Conservation (phyloP, 1,140 invertebrate genomes). For the Ips typographus region DNA sequence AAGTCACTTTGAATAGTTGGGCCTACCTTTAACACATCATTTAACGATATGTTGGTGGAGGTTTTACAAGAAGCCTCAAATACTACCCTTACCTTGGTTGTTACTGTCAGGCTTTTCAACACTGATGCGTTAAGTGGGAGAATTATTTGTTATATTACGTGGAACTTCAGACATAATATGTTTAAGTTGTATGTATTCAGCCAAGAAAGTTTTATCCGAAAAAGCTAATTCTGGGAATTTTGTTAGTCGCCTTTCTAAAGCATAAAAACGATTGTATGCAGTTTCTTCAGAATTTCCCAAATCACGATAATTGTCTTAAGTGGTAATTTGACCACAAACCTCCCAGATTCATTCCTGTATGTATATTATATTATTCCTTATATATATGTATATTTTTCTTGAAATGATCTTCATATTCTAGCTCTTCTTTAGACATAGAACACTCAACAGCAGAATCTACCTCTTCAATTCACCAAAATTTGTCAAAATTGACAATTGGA, state of each 20-base stretch:
- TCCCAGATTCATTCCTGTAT: slow-evolving; percentile 12
- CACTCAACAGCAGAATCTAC: not conserved
- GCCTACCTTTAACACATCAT: no score
- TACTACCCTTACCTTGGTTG: slow-evolving; percentile 43
- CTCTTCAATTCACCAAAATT: slow-evolving; percentile 27
- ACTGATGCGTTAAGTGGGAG: slow-evolving; percentile 29
- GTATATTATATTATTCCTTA: no score
- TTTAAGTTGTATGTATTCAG: slow-evolving; percentile 49
- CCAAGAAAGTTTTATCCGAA: slow-evolving; percentile 47
- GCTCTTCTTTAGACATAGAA: slow-evolving; percentile 27
- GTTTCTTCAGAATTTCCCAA: slow-evolving; percentile 37
- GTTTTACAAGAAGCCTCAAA: no score
- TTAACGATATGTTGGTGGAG: no score
- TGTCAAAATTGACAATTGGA: slow-evolving; percentile 8
- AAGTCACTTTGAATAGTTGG: no score
- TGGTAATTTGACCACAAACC: slow-evolving; percentile 33
- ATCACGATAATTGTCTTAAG: slow-evolving; percentile 21
- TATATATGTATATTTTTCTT: no score
- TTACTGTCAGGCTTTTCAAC: slow-evolving; percentile 47
- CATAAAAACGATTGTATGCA: slow-evolving; percentile 35
- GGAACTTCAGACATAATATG: slow-evolving; percentile 44
- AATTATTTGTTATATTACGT: slow-evolving; percentile 11
- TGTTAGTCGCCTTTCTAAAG: slow-evolving; percentile 30
- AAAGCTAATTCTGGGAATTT: slow-evolving; percentile 37
- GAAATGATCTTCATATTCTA: slow-evolving; percentile 35